These are phyloP conservation scores for Drosophila sp. DNA, from an alignment of 1,140 invertebrate species.

Conservation along the genomic window DNA sequence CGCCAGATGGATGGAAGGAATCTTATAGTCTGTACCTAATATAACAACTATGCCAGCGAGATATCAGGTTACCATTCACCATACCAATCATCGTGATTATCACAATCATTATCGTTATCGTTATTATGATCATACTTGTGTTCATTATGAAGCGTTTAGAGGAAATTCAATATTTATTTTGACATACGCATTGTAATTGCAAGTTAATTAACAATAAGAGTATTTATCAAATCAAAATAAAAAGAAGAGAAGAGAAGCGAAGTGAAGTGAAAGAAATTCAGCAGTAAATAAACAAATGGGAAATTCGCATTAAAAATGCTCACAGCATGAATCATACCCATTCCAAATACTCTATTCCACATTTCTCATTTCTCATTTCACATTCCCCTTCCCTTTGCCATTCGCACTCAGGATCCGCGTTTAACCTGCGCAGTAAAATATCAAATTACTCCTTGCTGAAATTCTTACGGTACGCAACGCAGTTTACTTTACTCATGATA, in stretches of 20 bases:
- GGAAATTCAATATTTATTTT: conserved; percentile 79
- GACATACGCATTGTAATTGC: conserved; percentile 66
- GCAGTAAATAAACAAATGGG: conserved; percentile 31
- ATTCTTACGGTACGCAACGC: conserved; percentile 59
- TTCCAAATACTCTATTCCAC: neutral
- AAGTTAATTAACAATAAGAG: conserved; percentile 76
- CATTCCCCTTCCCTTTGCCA: neutral
- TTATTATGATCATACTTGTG: neutral
- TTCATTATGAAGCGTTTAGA: conserved; percentile 17
- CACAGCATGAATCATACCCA: conserved; percentile 57
- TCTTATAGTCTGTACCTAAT: conserved; percentile 1
- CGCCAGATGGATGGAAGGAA: conserved; percentile 36
- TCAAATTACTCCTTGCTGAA: conserved; percentile 54
- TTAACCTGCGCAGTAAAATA: conserved; percentile 65
- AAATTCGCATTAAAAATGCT: conserved; percentile 59
- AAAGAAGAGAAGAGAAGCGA: neutral
- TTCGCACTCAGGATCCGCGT: conserved; percentile 9
- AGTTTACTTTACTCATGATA: conserved; percentile 21
- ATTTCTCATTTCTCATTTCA: neutral
- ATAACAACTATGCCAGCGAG: conserved; percentile 37
- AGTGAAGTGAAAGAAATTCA: neutral
- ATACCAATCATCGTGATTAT: conserved; percentile 10
- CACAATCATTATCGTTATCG: neutral
- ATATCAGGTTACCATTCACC: conserved; percentile 32
- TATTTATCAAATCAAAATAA: conserved; percentile 4